A percentile compares a stretch with the other conserved stretches of the same genome.
Conservation (phyloP, 2,888 invertebrate species). For the Polymixis lichenea region DNA sequence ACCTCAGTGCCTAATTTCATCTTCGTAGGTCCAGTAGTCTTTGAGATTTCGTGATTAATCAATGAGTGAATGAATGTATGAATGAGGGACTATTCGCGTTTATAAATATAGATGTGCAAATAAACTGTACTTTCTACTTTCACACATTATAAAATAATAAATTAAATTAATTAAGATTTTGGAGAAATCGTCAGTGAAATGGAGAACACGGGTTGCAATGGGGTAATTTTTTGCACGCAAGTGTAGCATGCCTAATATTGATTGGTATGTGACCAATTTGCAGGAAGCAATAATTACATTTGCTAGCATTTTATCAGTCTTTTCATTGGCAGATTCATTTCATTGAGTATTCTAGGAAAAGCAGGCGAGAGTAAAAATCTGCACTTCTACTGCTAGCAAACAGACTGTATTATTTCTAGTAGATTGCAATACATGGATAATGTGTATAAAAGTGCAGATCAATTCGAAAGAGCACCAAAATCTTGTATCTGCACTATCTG, state of each 20-base stretch:
- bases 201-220: too few relatives aligned
- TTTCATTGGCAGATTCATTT: conserved; percentile 2
- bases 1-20: too few relatives aligned
- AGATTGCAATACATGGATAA: background rate
- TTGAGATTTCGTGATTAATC: too few relatives aligned
- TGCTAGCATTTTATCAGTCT: background rate
- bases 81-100: too few relatives aligned
- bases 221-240: too few relatives aligned
- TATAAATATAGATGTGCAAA: too few relatives aligned
- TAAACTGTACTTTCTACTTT: too few relatives aligned
- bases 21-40: too few relatives aligned
- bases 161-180: too few relatives aligned
- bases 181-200: too few relatives aligned
- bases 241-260: background rate
- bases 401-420: background rate
- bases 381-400: background rate
- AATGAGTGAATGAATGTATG: too few relatives aligned
- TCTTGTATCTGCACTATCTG: background rate
- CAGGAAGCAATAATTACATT: background rate
- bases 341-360: background rate
- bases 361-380: background rate
- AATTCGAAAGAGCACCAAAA: background rate
- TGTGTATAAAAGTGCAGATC: background rate
- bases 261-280: conserved; percentile 3
- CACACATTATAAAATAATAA: too few relatives aligned